Conservation (phyloP, 2,113 vertebrate genomes). For the Chinchilla lanigera region DNA sequence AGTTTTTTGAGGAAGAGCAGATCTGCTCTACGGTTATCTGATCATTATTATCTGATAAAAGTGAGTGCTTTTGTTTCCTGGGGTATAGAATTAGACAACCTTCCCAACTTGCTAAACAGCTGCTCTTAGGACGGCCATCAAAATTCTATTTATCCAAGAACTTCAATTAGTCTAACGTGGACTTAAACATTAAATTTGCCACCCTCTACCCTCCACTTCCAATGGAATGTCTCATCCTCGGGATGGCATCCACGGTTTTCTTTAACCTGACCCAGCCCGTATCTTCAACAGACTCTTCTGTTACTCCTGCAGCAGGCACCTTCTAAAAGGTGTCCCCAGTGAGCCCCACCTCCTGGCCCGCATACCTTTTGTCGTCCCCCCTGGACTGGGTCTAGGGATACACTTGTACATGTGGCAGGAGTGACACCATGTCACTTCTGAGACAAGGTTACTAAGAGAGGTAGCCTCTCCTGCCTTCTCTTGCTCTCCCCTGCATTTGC, state of each 20-base stretch:
- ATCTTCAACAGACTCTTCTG: background rate
- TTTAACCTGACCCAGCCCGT: background rate
- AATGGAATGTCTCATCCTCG: background rate
- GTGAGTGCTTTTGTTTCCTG: background rate
- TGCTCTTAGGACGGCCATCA: background rate
- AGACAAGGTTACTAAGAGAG: background rate
- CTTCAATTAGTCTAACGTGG: background rate
- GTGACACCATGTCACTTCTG: background rate
- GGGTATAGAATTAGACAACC: background rate
- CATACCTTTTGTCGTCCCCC: background rate
- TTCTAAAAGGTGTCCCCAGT: background rate
- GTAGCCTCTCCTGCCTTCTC: background rate
- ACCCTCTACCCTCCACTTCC: background rate
- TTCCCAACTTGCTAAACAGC: background rate
- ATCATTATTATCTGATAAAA: constrained; percentile 31
- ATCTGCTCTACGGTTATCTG: constrained; percentile 34
- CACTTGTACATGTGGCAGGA: background rate
- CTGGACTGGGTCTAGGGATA: background rate
- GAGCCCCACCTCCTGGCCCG: background rate
- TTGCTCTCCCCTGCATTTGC: background rate
- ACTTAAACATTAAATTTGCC: background rate
- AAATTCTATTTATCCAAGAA: background rate
- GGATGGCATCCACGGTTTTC: background rate
- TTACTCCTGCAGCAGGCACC: background rate
- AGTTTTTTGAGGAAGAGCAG: background rate